A percentile compares a stretch with the other conserved stretches of the same genome.
Evolutionary conservation across 2,888 invertebrate genomes (phyloP).

Genomic region (Lycocerus yunnanus): DNA sequence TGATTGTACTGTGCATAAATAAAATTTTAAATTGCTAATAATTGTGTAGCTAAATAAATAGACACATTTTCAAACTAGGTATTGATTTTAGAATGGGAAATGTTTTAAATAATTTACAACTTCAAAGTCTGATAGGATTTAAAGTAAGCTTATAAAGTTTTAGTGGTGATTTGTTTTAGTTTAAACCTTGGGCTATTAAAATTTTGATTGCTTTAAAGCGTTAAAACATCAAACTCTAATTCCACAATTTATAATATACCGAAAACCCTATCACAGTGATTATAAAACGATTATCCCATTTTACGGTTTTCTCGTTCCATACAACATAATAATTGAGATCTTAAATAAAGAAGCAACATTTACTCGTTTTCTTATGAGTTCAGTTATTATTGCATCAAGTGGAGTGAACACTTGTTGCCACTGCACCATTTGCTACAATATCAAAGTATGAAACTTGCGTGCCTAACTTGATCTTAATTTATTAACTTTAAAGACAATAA

Average conservation of each 20-base stretch:
- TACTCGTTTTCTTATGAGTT: not conserved
- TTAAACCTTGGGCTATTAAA: not conserved
- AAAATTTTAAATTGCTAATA: not conserved
- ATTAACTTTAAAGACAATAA: not conserved
- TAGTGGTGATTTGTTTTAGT: not conserved
- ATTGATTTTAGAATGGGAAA: not conserved
- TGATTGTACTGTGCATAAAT: slow-evolving; percentile 23
- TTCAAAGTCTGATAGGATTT: not conserved
- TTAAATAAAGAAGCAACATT: not conserved
- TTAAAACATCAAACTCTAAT: not conserved
- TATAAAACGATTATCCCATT: not conserved
- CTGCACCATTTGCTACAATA: not conserved
- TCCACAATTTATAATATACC: not conserved
- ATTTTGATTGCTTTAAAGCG: not conserved
- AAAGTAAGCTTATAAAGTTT: not conserved
- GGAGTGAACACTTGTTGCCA: not conserved
- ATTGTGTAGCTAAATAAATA: not conserved
- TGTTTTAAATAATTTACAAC: not conserved
- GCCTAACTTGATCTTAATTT: not conserved
- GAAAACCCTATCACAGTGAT: not conserved
- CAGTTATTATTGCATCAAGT: not conserved
- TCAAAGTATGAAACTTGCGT: not conserved
- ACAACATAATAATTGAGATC: not conserved
- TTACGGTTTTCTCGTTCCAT: not conserved
- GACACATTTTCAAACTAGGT: not conserved